Evolutionary conservation across 2,888 invertebrate species (phyloP), one percentile per base, ranked within the genome.

Genomic region (Athrips mouffetella): DNA sequence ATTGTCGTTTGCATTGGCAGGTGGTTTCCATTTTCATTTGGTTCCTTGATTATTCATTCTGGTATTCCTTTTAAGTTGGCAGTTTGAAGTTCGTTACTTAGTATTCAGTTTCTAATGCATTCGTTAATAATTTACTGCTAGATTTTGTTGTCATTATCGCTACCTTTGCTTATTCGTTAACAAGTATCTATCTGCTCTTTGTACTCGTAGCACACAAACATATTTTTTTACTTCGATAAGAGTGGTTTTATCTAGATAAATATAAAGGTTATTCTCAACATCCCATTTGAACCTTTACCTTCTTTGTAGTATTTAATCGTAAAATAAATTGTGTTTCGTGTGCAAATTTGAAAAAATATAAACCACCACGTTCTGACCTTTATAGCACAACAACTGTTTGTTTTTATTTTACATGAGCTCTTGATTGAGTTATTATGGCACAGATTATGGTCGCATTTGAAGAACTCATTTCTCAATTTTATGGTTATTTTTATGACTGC

Each of bases 361-460:
- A 58, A 56, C 45, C 45, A 47, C 47, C 53, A 49, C 54, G 50
- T 33, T 50, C 42, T 53, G 59, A 60, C 58, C 60, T 55, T 50
- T 48, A 57, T 52, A 54, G 56, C 53, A 58, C 50, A 53, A 54
- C 50, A 40, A 53, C 39, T 47, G 45, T 52, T 57, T 58, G 52
- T 53, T 52, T 50, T 51, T 48, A 44, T 45, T 40, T 33, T 16
- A 7, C 40, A 40, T 45, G 5, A 40, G 21, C 20, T 40, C 37
- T n/a, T 33, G 16, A 53, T 50, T 48, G 45, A 45, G 49, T 48
- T 52, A 53, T 55, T 54, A 51, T 51, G 42, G 23, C 45, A 45
- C 48, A 47, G 51, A 53, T 55, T 54, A 51, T 51, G 42, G 23
- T 47, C 13, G 11, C 21, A 21, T 23, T 45, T 42, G 11, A 33